A percentile compares a stretch with the other conserved stretches of the same genome.
Evolutionary conservation across 2,113 vertebrate genomes (phyloP).

Genomic region (Corythornis vintsioides): DNA sequence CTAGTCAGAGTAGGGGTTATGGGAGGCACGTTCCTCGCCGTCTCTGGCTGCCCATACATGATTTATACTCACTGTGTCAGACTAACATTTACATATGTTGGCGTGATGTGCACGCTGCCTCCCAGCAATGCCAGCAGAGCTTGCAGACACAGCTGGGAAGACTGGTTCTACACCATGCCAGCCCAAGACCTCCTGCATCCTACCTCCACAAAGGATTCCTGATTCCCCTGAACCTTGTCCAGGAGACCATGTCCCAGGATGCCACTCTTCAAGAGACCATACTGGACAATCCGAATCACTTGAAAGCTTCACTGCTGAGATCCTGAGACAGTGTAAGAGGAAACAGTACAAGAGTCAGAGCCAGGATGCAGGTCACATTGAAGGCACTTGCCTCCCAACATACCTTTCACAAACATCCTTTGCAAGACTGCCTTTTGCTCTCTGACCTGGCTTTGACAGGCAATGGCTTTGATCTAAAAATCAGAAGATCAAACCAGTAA

Average conservation of each 20-base stretch:
- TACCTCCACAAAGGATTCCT: background rate
- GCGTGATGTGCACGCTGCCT: background rate
- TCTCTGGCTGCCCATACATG: background rate
- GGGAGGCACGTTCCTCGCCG: background rate
- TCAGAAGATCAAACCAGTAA: background rate
- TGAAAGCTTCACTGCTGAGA: accelerated
- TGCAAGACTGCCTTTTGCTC: background rate
- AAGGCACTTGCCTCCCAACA: background rate
- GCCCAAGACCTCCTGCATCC: background rate
- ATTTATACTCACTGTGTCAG: slow-evolving; percentile 45
- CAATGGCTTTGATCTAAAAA: background rate
- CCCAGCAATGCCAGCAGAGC: accelerated
- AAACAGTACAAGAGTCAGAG: background rate
- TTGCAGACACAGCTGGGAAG: background rate
- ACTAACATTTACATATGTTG: background rate
- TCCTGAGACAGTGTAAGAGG: background rate
- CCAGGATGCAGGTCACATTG: background rate
- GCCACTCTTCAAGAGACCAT: accelerated
- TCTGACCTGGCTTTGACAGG: background rate
- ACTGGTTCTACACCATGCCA: background rate
- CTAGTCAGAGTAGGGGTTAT: background rate
- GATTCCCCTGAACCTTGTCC: background rate
- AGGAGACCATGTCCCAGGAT: background rate
- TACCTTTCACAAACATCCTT: background rate
- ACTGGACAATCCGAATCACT: accelerated